Evolutionary conservation across 2,113 vertebrate species (phyloP), one percentile per base, ranked within the genome.

Genomic region (Centropristis striata): DNA sequence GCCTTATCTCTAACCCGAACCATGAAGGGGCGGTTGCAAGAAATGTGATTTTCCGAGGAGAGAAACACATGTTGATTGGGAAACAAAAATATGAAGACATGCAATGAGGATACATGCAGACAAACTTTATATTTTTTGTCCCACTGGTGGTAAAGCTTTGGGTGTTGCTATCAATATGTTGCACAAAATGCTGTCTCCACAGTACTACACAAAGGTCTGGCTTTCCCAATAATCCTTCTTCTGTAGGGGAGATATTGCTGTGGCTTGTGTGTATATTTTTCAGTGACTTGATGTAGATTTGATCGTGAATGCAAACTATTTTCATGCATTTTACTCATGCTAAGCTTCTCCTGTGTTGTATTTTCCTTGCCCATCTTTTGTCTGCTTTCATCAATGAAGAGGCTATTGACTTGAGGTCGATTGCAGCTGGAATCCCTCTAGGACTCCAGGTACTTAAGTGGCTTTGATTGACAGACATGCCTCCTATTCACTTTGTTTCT

Each of bases 381-480:
- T 27, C 61, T 82, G 59, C 41, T 39, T 91, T 42, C 77, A 89
- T 90, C 85, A 86, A 88, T 90, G 78, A 90, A 89, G 83, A 75
- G 39, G 69, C 58, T 75, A 91, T 79, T 81, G 90, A 93, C 85
- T 32, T 51, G 70, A 54, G 66, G 84, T 74, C 71, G 80, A 92
- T 85, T 68, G 86, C 79, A 23, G 25, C 46, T 75, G 80, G 78
- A 89, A 73, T 65, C 80, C 15, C 85, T 69, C 70, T 20, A 80
- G 84, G 86, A 86, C 59, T 69, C 54, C 49, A 75, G 80, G 75
- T 75, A 75, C 66, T 46, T 77, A 89, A 91, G 71, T 73, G 63
- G 88, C 80, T 85, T 44, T 85, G 86, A 92, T 63, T 82, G 93
- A 93, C 85, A 85, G 80, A 25, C 51, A 49, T 53, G 63, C 59